phyloP scores from a whole-genome alignment of 2,797 vertebrate genomes.

The Crypturellus tataupa region DNA sequence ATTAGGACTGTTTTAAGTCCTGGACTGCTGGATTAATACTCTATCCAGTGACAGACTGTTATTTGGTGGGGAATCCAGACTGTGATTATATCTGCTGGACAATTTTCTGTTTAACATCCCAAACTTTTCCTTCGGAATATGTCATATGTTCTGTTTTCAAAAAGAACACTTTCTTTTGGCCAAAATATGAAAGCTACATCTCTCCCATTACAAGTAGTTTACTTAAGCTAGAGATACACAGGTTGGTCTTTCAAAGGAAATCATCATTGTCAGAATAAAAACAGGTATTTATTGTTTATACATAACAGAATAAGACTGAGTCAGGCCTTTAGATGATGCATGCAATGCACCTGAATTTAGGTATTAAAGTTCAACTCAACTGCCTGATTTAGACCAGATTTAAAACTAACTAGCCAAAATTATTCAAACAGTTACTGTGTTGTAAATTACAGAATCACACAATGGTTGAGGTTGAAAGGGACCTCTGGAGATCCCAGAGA shows the following conservation, averaged over 20 bases:
- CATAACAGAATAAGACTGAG: not conserved
- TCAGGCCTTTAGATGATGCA: not conserved
- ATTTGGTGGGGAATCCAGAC: not conserved
- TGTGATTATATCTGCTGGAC: not conserved
- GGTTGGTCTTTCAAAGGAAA: not conserved
- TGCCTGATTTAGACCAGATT: not conserved
- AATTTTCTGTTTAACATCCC: not conserved
- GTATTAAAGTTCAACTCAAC: not conserved
- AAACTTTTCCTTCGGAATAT: not conserved
- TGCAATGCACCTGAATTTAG: not conserved
- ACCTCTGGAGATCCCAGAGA: too few species aligned
- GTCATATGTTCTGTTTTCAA: not conserved
- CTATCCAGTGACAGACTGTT: not conserved
- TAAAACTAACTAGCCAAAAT: not conserved
- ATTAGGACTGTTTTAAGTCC: not conserved
- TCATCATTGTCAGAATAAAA: not conserved
- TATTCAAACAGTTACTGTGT: not conserved
- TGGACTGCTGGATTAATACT: not conserved
- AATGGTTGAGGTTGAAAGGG: too few species aligned
- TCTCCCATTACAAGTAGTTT: not conserved
- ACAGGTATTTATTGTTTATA: not conserved
- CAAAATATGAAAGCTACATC: not conserved
- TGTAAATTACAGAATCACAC: not conserved
- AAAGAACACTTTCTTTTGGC: not conserved
- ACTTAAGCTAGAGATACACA: constrained; percentile 28